Percentiles rank a stretch among this genome's conserved stretches.
Conservation (phyloP, 2,113 vertebrate genomes). For the Notiomystis cincta region DNA sequence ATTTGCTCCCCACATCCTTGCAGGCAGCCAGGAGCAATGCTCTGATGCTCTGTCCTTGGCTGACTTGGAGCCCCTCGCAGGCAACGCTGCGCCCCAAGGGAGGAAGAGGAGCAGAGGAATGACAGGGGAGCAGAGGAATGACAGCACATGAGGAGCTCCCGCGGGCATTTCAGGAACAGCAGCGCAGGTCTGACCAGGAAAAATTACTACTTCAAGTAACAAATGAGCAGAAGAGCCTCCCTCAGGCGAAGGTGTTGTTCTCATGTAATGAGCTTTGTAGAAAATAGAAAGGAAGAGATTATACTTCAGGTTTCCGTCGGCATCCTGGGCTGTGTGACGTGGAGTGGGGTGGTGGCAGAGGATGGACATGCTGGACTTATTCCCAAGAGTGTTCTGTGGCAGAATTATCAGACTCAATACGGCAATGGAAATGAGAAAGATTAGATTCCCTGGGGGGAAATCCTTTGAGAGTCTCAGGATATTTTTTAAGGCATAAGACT, state of each 20-base stretch:
- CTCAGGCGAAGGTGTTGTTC: neutral
- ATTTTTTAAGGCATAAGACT: neutral
- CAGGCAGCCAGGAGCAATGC: neutral
- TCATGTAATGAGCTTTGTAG: neutral
- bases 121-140: neutral
- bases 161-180: neutral
- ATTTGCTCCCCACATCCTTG: neutral
- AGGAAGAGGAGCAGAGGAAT: neutral
- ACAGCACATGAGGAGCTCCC: neutral
- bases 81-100: neutral
- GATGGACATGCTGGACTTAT: neutral
- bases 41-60: neutral
- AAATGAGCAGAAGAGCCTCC: slow-evolving; percentile 27
- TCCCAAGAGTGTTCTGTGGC: neutral
- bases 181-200: neutral
- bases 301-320: neutral
- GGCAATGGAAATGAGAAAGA: neutral
- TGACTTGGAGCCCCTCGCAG: neutral
- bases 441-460: neutral
- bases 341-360: neutral
- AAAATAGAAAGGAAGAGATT: neutral
- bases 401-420: neutral
- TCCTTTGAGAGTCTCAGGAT: neutral
- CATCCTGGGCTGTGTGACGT: rapidly evolving
- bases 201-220: neutral